These are phyloP conservation scores for Proterorhinus semilunaris DNA, from an alignment of 2,113 vertebrate species.

Conservation along the genomic window DNA sequence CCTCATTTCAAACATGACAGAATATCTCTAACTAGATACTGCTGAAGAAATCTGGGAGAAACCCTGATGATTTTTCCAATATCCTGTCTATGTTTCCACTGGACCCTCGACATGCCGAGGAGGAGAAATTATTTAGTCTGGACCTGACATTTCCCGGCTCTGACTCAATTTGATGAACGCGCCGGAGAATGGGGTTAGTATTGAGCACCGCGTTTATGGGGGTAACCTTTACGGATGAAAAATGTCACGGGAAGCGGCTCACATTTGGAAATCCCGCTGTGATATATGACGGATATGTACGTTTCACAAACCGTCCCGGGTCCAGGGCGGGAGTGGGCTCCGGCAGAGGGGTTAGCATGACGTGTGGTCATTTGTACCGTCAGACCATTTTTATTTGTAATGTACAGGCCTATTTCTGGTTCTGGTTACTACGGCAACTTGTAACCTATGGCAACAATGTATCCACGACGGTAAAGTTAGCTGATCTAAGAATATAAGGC, in stretches of 20 bases:
- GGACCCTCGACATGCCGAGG: background rate
- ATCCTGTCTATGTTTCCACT: background rate
- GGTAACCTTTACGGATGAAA: conserved; percentile 3
- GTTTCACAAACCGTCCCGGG: too few relatives aligned
- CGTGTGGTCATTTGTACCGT: background rate
- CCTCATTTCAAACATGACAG: background rate
- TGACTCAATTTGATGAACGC: conserved; percentile 3
- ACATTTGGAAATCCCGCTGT: background rate
- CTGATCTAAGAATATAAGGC: too few relatives aligned
- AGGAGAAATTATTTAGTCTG: background rate
- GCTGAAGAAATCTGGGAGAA: background rate
- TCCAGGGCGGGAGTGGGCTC: background rate
- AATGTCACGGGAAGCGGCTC: background rate
- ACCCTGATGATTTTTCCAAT: background rate
- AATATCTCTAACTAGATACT: background rate
- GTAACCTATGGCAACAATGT: too few relatives aligned
- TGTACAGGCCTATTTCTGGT: background rate
- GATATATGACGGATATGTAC: background rate
- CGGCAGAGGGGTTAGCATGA: conserved; percentile 3
- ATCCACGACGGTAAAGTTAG: too few relatives aligned
- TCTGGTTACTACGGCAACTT: background rate
- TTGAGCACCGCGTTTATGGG: background rate
- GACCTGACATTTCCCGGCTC: background rate
- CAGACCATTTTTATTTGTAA: background rate
- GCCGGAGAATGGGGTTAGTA: background rate